Percentiles rank a stretch among this genome's conserved stretches.
phyloP scores from a whole-genome alignment of 2,888 invertebrate genomes.

The Calameuta idolon region DNA sequence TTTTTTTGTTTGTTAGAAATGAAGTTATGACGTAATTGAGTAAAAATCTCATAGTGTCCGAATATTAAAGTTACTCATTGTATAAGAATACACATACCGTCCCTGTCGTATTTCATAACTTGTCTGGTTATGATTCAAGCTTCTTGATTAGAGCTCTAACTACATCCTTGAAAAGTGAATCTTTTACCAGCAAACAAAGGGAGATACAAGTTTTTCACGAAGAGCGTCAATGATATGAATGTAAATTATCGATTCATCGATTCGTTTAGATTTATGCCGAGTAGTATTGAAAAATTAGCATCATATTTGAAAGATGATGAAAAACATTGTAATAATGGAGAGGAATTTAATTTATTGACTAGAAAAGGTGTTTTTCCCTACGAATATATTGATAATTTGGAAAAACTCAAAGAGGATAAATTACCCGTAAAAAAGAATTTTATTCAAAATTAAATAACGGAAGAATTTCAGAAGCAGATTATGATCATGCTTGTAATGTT shows the following conservation, averaged over 20 bases:
- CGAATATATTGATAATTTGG: conserved; percentile 40
- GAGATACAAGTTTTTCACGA: conserved; percentile 48
- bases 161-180: conserved; percentile 14
- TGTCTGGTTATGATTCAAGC: no score
- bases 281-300: conserved; percentile 40
- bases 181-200: conserved; percentile 49
- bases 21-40: no score
- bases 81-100: no score
- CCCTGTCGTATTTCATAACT: no score
- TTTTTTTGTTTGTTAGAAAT: no score
- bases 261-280: conserved; percentile 45
- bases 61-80: no score
- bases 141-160: conserved; percentile 22
- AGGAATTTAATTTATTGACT: background rate
- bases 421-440: conserved; percentile 37
- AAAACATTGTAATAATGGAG: background rate
- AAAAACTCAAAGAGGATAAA: conserved; percentile 35
- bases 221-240: conserved; percentile 21
- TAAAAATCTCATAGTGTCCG: no score
- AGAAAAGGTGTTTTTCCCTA: conserved; percentile 54
- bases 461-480: conserved; percentile 36
- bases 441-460: conserved; percentile 35
- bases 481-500: conserved; percentile 51
- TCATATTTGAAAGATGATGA: conserved; percentile 27
- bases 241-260: conserved; percentile 40